Evolutionary conservation across 2,113 vertebrate genomes (phyloP).

Genomic region (Notarius lentiginosus): DNA sequence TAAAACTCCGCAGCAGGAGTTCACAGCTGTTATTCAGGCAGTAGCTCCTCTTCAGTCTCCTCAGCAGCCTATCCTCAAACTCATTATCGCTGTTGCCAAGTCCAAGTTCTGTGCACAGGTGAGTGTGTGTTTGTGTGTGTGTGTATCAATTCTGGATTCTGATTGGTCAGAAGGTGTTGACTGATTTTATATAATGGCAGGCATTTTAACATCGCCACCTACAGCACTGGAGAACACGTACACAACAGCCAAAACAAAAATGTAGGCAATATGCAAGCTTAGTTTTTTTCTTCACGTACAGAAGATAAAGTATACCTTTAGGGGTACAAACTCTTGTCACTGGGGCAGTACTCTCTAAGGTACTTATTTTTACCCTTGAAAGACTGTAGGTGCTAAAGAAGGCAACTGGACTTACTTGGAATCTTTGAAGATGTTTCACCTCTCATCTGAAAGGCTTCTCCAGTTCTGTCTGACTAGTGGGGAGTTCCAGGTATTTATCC

Average conservation of each 20-base stretch:
- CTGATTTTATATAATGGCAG: not conserved
- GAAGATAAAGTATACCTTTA: no score
- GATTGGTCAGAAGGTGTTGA: not conserved
- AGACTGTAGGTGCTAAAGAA: no score
- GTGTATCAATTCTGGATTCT: not conserved
- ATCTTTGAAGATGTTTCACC: no score
- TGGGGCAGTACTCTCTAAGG: no score
- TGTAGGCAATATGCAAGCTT: not conserved
- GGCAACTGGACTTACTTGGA: no score
- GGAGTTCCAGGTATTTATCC: no score
- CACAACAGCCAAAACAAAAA: not conserved
- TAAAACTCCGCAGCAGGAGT: constrained; percentile 70
- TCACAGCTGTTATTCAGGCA: constrained; percentile 75
- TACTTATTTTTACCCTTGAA: no score
- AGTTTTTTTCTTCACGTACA: not conserved
- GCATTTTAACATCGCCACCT: not conserved
- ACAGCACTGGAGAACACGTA: not conserved
- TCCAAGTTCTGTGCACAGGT: constrained; percentile 81
- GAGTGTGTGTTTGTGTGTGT: constrained; percentile 35
- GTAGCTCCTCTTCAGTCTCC: constrained; percentile 73
- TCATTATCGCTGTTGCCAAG: constrained; percentile 77
- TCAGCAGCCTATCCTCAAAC: constrained; percentile 74
- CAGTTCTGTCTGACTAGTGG: no score
- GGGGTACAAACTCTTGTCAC: no score
- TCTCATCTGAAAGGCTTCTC: no score